Conservation (phyloP, 53 echinoderm and acorn worm genomes). For the Holothuria scabra region DNA sequence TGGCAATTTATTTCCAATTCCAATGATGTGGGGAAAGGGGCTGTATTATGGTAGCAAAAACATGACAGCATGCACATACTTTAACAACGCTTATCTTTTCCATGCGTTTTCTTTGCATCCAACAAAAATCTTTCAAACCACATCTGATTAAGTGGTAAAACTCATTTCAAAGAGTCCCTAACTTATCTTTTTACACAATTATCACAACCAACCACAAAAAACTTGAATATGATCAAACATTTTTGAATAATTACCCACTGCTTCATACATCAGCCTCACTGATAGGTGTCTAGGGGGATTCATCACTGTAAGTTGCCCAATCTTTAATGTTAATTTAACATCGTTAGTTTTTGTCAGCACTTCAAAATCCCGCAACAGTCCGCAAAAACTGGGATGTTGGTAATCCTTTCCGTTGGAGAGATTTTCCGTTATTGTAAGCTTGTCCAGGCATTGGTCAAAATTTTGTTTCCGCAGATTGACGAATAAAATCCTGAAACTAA, state of each 20-base stretch:
- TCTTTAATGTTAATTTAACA: background rate
- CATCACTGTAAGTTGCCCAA: background rate
- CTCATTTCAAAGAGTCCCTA: too few relatives aligned
- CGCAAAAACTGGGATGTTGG: background rate
- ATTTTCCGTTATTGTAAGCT: constrained; percentile 2
- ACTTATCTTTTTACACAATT: too few relatives aligned
- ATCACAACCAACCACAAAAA: too few relatives aligned
- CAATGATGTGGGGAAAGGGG: too few relatives aligned
- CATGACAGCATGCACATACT: too few relatives aligned
- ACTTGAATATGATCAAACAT: too few relatives aligned
- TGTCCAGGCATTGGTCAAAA: background rate
- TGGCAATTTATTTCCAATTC: too few relatives aligned
- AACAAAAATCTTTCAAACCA: too few relatives aligned
- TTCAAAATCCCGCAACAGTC: background rate
- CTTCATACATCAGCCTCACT: background rate
- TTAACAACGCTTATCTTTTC: too few relatives aligned
- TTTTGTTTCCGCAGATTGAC: background rate
- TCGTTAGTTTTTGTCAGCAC: background rate
- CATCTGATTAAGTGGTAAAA: too few relatives aligned
- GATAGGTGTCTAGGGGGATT: background rate
- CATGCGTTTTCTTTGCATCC: too few relatives aligned
- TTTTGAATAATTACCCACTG: background rate
- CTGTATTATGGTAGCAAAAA: too few relatives aligned
- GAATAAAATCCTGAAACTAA: background rate
- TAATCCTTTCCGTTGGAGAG: background rate